Conservation (phyloP, 1,140 invertebrate species). For the Saccostrea cuccullata region DNA sequence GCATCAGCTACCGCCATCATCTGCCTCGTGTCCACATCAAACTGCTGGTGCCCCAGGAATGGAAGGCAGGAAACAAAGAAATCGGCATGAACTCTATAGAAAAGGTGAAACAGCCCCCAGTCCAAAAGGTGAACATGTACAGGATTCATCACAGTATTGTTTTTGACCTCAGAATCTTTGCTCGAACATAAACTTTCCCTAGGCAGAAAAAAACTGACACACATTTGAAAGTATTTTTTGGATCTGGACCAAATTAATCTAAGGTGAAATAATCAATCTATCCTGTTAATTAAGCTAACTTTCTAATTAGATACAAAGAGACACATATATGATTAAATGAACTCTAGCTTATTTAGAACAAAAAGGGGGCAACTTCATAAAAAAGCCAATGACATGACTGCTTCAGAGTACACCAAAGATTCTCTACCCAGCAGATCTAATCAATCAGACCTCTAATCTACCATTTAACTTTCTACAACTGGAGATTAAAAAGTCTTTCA, state of each 20-base stretch:
- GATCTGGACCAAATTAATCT: not conserved
- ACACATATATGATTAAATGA: not conserved
- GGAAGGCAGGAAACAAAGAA: conserved; percentile 24
- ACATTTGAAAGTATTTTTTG: not conserved
- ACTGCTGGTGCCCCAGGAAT: not conserved
- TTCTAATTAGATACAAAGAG: not conserved
- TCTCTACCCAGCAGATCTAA: not conserved
- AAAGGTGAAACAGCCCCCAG: conserved; percentile 24
- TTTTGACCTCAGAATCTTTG: conserved; percentile 8
- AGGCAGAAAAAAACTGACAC: not conserved
- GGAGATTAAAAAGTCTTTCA: conserved; percentile 27
- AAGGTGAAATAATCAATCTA: not conserved
- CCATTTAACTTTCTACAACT: not conserved
- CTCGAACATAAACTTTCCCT: not conserved
- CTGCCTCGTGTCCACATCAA: not conserved
- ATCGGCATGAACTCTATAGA: not conserved
- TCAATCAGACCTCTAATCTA: conserved; percentile 14
- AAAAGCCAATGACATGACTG: not conserved
- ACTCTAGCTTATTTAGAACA: not conserved
- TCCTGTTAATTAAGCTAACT: not conserved
- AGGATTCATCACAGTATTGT: not conserved
- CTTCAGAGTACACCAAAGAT: not conserved
- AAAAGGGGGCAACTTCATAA: not conserved
- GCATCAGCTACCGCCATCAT: not conserved
- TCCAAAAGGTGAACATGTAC: not conserved